Conservation (phyloP, 2,888 invertebrate genomes). For the Nomada hirtipes region DNA sequence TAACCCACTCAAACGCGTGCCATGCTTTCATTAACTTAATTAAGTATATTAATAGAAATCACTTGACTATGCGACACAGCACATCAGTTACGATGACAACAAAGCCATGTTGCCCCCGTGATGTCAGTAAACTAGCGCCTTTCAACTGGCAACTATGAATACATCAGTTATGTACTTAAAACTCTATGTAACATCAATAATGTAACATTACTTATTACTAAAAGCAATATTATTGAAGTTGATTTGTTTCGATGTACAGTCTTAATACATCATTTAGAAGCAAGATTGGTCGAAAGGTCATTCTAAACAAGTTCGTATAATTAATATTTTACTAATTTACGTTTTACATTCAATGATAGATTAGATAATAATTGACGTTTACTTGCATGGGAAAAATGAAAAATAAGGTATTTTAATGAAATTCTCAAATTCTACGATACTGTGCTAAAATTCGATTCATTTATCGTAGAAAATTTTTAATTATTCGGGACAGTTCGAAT, state of each 20-base stretch:
- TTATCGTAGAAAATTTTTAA: neutral
- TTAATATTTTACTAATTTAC: neutral
- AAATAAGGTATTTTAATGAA: neutral
- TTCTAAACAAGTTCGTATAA: constrained; percentile 41
- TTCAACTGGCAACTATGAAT: constrained; percentile 12
- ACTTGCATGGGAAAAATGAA: neutral
- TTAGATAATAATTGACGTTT: constrained; percentile 3
- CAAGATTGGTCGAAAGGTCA: constrained; percentile 54
- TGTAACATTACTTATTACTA: neutral
- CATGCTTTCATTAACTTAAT: constrained; percentile 55
- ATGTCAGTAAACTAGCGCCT: constrained; percentile 30
- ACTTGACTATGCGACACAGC: constrained; percentile 30
- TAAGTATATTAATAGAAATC: constrained; percentile 63
- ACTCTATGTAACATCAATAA: neutral
- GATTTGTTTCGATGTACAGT: constrained; percentile 57
- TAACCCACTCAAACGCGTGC: constrained; percentile 43
- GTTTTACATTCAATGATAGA: neutral
- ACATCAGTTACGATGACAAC: constrained; percentile 56
- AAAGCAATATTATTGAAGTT: constrained; percentile 52
- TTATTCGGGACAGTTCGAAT: constrained; percentile 5
- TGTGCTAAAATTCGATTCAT: neutral
- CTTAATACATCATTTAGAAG: constrained; percentile 52
- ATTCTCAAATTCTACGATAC: neutral
- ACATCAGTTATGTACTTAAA: neutral
- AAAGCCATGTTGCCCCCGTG: constrained; percentile 59